Base-by-base conservation (phyloP, 2,888 invertebrate species). In the Beris morrisii region DNA sequence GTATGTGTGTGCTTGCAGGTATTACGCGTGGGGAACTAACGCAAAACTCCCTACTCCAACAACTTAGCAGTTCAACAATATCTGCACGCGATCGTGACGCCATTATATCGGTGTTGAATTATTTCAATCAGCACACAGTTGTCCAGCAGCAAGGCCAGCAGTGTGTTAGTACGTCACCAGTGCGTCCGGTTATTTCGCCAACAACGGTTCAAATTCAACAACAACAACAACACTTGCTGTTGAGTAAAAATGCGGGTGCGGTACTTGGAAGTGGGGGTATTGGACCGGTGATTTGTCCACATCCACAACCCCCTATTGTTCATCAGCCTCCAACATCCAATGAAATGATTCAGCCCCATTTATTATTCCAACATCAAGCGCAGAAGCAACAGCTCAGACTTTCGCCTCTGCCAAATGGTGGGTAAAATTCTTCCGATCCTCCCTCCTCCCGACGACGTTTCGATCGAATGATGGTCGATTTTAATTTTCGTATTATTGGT, bases 1-100 rank as follows among this genome's bases (percentile, higher is more conserved):
- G n/a, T n/a, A n/a, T n/a, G n/a, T n/a, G n/a, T n/a, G n/a, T 31
- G 6, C 12, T 52, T 77, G 43, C 78, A 88, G 90, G 90, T 71
- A 80, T 92, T 74, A 87, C 88, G 74, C 86, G 88, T 28, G 92
- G 92, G 66, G 91, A 92, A 79, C 87, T 92, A 67, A 90, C 91
- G 2, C 84, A 85, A 32, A 88, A 88, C 74, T 87, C 90, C 75
- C 80, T 92, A 72, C 86, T 91, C 77, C 90, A 91, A 77, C 92
- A 92, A 77, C 82, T 92, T 65, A 84, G 84, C 73, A 91, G 91
- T 80, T 88, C 89, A 3, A 88, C 87, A 12, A 83, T 89, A 80
- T 89, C 89, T 75, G 87, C 86, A 73, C 86, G 89, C 12, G 89
- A 91, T 74, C 85, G 89, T 46, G 91, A 91, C 73, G 84, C 90